Evolutionary conservation across 1,140 invertebrate species (phyloP).

Genomic region (Drosophila azteca): DNA sequence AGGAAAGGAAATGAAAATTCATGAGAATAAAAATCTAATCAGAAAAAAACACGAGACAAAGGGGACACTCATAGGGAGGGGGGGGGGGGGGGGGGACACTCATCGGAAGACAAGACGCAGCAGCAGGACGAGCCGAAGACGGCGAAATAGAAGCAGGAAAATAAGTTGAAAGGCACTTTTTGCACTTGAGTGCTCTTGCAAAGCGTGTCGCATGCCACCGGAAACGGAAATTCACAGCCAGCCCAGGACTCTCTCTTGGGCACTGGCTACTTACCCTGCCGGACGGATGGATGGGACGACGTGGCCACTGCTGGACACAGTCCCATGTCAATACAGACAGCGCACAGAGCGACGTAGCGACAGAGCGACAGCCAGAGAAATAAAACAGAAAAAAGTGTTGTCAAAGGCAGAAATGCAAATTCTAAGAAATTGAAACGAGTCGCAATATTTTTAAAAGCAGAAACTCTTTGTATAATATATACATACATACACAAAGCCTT

Average conservation of each 20-base stretch:
- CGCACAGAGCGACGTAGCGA: slow-evolving; percentile 29
- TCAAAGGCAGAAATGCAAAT: slow-evolving; percentile 73
- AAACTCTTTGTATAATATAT: slow-evolving; percentile 60
- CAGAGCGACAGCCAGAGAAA: slow-evolving; percentile 28
- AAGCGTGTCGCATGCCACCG: slow-evolving; percentile 64
- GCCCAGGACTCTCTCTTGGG: slow-evolving; percentile 29
- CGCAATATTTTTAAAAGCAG: slow-evolving; percentile 66
- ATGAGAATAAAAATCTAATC: slow-evolving; percentile 75
- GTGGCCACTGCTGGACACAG: slow-evolving; percentile 18
- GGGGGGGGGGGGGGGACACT: not conserved
- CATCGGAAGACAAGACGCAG: slow-evolving; percentile 9
- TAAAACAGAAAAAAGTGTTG: slow-evolving; percentile 39
- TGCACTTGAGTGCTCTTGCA: slow-evolving; percentile 68
- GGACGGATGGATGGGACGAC: slow-evolving; percentile 40
- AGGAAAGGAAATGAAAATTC: slow-evolving; percentile 72
- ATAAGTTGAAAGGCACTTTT: slow-evolving; percentile 77
- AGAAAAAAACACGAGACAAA: slow-evolving; percentile 62
- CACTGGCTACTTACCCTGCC: slow-evolving; percentile 58
- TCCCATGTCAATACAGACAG: slow-evolving; percentile 65
- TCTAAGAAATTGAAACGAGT: slow-evolving; percentile 72
- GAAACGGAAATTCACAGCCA: slow-evolving; percentile 73
- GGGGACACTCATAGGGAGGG: slow-evolving; percentile 33
- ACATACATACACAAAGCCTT: slow-evolving; percentile 21
- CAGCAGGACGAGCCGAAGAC: slow-evolving; percentile 38
- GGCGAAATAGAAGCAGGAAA: slow-evolving; percentile 64